Conservation (phyloP, 2,113 vertebrate species). For the Cebus imitator region DNA sequence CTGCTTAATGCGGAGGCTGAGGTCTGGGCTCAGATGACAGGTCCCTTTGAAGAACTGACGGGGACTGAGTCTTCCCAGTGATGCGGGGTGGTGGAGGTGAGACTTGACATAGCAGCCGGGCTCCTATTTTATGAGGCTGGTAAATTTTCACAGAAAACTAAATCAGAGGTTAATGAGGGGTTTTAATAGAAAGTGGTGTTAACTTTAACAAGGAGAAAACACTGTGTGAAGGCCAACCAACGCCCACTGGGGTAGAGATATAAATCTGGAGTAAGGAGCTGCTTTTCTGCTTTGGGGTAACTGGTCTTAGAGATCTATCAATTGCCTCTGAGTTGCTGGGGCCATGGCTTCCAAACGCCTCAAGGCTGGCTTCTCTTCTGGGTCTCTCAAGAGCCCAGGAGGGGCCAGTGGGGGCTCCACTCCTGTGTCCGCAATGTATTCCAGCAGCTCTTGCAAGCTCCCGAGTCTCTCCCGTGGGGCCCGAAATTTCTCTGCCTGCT, state of each 20-base stretch:
- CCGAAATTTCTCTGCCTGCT: slow-evolving; percentile 58
- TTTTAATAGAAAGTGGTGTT: slow-evolving; percentile 69
- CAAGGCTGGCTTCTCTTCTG: slow-evolving; percentile 70
- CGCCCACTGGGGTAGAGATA: slow-evolving; percentile 66
- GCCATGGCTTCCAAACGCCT: slow-evolving; percentile 77
- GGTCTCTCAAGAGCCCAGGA: slow-evolving; percentile 66
- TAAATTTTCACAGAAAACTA: slow-evolving; percentile 61
- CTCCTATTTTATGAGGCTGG: slow-evolving; percentile 54
- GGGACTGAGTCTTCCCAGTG: slow-evolving; percentile 27
- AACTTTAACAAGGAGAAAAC: slow-evolving; percentile 78
- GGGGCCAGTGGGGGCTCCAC: neutral
- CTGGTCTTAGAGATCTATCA: neutral
- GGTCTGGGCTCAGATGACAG: slow-evolving; percentile 49
- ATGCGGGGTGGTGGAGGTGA: neutral
- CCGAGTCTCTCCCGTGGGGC: slow-evolving; percentile 29
- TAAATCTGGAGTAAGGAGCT: slow-evolving; percentile 29
- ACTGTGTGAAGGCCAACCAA: slow-evolving; percentile 65
- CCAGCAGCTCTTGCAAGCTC: slow-evolving; percentile 72
- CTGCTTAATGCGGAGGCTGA: neutral
- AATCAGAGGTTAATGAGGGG: slow-evolving; percentile 71
- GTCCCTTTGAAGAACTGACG: slow-evolving; percentile 73
- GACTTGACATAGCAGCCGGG: slow-evolving; percentile 38
- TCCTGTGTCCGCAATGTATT: slow-evolving; percentile 10
- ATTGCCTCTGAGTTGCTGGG: neutral
- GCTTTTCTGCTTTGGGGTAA: neutral